Percentiles rank a stretch among this genome's conserved stretches.
Conservation (phyloP, 2,797 vertebrate species). For the Lindbergichthys nudifrons region DNA sequence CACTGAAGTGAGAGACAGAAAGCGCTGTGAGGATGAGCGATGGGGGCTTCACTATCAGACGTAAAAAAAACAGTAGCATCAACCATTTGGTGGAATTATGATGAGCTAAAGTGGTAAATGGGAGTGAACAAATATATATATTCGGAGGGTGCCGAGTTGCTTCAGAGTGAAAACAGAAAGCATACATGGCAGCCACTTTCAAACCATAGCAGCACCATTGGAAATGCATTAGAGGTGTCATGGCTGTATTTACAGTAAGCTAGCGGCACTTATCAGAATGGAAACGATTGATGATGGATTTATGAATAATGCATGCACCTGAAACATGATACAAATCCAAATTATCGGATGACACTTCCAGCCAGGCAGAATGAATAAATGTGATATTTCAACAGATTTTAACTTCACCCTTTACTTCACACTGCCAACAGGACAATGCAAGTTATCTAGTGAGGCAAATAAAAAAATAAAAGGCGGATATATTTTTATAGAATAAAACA, state of each 20-base stretch:
- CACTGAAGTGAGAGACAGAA: conserved; percentile 69
- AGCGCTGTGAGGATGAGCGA: conserved; percentile 67
- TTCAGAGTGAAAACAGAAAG: conserved; percentile 64
- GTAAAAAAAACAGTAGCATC: conserved; percentile 69
- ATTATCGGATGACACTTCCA: conserved; percentile 25
- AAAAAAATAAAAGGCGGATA: conserved; percentile 11
- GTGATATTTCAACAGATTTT: conserved; percentile 26
- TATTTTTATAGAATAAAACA: conserved; percentile 36
- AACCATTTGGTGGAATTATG: conserved; percentile 70
- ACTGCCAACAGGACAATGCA: not conserved
- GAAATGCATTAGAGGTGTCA: conserved; percentile 64
- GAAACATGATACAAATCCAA: conserved; percentile 39
- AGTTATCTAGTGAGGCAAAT: conserved; percentile 17
- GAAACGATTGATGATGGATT: conserved; percentile 52
- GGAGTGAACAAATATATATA: conserved; percentile 53
- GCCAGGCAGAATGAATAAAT: conserved; percentile 20
- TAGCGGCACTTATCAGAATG: conserved; percentile 52
- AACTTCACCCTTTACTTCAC: conserved; percentile 7
- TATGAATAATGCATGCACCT: conserved; percentile 60
- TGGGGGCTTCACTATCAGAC: conserved; percentile 74
- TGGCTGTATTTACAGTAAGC: conserved; percentile 57
- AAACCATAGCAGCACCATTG: conserved; percentile 49
- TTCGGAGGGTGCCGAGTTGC: conserved; percentile 32
- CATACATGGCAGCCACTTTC: conserved; percentile 55
- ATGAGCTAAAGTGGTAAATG: conserved; percentile 74